Conservation (phyloP, 2,113 vertebrate species). For the Polyodon spathula region DNA sequence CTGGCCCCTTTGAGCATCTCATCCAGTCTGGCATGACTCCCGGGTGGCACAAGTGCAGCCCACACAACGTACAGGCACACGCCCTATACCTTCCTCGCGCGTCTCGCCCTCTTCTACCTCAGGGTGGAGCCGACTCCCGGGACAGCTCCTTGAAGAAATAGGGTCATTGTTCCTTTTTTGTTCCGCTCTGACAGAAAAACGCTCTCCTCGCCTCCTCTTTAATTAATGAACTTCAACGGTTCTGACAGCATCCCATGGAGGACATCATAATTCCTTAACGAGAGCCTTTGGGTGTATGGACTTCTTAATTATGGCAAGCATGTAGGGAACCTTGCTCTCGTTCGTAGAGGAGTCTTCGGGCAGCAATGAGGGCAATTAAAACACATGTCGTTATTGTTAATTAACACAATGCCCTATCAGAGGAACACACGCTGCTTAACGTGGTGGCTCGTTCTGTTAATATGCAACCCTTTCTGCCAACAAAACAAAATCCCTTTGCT, state of each 20-base stretch:
- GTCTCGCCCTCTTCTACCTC: no score
- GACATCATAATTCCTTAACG: slow-evolving; percentile 20
- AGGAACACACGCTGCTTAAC: no score
- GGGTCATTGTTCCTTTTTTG: no score
- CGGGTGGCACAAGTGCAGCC: no score
- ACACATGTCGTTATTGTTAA: slow-evolving; percentile 13
- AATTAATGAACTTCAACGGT: slow-evolving; percentile 24
- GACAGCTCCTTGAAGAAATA: no score
- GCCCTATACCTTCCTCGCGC: no score
- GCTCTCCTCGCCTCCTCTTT: slow-evolving; percentile 27
- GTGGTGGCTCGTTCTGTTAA: not conserved
- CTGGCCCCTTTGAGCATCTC: no score
- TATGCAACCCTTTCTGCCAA: not conserved
- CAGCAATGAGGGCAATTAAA: slow-evolving; percentile 25
- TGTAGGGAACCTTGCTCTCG: slow-evolving; percentile 1
- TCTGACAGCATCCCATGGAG: slow-evolving; percentile 20
- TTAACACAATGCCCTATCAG: slow-evolving; percentile 8
- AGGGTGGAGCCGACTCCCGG: no score
- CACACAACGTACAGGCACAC: no score
- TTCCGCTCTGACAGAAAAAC: no score
- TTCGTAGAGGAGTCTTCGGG: slow-evolving; percentile 17
- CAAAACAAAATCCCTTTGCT: not conserved
- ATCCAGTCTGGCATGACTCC: no score
- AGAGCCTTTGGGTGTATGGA: slow-evolving; percentile 14
- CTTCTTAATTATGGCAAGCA: slow-evolving; percentile 33